Base-by-base conservation (phyloP, 2,888 invertebrate species). In the Erebia ligea region DNA sequence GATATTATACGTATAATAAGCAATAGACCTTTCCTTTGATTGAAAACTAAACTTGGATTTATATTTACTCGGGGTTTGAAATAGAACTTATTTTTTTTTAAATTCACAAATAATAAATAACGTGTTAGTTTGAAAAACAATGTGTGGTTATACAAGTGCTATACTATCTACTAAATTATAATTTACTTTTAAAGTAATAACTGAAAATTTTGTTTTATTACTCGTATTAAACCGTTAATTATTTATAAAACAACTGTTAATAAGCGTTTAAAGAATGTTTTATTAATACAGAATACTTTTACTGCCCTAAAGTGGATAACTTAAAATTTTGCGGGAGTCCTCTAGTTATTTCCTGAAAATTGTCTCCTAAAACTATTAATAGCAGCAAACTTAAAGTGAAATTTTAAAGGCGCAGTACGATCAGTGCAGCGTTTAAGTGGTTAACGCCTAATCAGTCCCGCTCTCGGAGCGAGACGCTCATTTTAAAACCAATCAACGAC, bases 351-450 rank as follows among this genome's bases (percentile, higher is more conserved):
- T 61, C 11, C 13, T 13, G 2, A 21, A 19, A 19, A 61, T 19
- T 61, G 48, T 21, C 48, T 62, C 10, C 15, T 15, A 15, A 61
- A 62, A 62, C 62, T 62, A 62, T 62, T 48, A 62, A 11, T 17
- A 61, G 17, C 19, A 61, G 42, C 17, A 61, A 54, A 34, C 8
- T 40, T 54, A 19, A 62, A 63, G 63, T 21, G 63, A 50, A 63
- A 63, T 63, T 63, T 63, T 63, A n/a, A 63, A 63, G 54, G 54
- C 40, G 54, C 17, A 54, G 54, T 54, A 40, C 40, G 40, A 64
- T 66, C 57, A 66, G 56, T 45, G 66, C 45, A 45, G 57, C 56
- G 66, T 45, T 66, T 56, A 66, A 66, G 66, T 66, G 54, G 66
- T 66, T 66, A 21, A 21, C 56, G 19, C 45, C 57, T 21, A 66